Conservation (phyloP, 1,140 invertebrate genomes). For the Ruditapes philippinarum region DNA sequence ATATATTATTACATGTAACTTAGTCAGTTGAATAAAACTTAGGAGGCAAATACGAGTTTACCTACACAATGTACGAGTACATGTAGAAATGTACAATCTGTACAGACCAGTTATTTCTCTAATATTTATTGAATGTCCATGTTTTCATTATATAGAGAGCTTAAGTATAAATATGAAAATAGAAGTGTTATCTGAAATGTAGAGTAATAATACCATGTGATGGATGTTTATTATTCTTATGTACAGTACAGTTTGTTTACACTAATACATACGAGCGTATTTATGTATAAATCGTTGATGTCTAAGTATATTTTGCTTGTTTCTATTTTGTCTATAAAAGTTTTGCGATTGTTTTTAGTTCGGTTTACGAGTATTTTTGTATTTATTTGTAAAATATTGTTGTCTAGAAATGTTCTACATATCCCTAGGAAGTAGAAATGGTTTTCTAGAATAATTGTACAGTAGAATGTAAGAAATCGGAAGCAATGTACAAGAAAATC, state of each 20-base stretch:
- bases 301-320: conserved; percentile 21
- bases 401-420: background rate
- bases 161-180: background rate
- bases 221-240: background rate
- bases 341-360: background rate
- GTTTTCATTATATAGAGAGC: too few relatives aligned
- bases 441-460: too few relatives aligned
- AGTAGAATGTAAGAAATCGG: too few relatives aligned
- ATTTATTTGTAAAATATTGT: background rate
- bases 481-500: too few relatives aligned
- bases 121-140: too few relatives aligned
- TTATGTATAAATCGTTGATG: background rate
- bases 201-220: background rate
- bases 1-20: too few relatives aligned
- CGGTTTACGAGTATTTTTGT: conserved; percentile 3
- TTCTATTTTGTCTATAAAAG: background rate
- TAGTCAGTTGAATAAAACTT: too few relatives aligned
- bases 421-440: background rate
- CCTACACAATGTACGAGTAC: too few relatives aligned
- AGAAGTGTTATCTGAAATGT: background rate
- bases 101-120: too few relatives aligned
- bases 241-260: background rate
- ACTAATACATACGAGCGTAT: background rate
- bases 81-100: too few relatives aligned
- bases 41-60: too few relatives aligned